These are phyloP conservation scores for Bolborhynchus lineola DNA, from an alignment of 2,113 vertebrate species.

Conservation along the genomic window DNA sequence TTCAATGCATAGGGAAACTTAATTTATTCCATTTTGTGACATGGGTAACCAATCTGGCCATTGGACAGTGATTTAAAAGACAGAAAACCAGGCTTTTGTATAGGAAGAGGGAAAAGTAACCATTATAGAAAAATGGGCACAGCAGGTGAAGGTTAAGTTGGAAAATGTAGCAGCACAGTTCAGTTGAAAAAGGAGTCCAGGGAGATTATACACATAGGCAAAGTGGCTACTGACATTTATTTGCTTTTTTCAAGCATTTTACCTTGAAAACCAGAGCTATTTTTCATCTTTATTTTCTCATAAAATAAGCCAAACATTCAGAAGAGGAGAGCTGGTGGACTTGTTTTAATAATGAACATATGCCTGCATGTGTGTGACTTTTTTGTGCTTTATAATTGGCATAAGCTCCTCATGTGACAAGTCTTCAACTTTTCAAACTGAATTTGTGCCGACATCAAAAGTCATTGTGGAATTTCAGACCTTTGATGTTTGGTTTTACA, in stretches of 20 bases:
- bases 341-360: constrained; percentile 49
- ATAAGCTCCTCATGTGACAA: constrained; percentile 47
- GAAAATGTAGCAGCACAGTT: neutral
- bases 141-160: neutral
- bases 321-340: neutral
- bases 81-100: neutral
- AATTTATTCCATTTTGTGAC: neutral
- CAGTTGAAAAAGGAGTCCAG: neutral
- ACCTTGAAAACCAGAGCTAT: constrained; percentile 29
- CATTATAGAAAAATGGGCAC: neutral
- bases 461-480: constrained; percentile 58
- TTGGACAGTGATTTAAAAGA: neutral
- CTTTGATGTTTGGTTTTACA: constrained; percentile 59
- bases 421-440: constrained; percentile 38
- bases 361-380: constrained; percentile 22
- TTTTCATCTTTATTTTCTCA: constrained; percentile 51
- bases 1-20: neutral
- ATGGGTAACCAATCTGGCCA: neutral
- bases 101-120: neutral
- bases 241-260: constrained; percentile 28
- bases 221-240: neutral
- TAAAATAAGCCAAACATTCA: constrained; percentile 18
- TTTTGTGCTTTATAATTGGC: constrained; percentile 43
- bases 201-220: neutral
- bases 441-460: constrained; percentile 51